Evolutionary conservation across 2,113 vertebrate genomes (phyloP), one percentile per base, ranked within the genome.

Genomic region (Shinisaurus crocodilurus): DNA sequence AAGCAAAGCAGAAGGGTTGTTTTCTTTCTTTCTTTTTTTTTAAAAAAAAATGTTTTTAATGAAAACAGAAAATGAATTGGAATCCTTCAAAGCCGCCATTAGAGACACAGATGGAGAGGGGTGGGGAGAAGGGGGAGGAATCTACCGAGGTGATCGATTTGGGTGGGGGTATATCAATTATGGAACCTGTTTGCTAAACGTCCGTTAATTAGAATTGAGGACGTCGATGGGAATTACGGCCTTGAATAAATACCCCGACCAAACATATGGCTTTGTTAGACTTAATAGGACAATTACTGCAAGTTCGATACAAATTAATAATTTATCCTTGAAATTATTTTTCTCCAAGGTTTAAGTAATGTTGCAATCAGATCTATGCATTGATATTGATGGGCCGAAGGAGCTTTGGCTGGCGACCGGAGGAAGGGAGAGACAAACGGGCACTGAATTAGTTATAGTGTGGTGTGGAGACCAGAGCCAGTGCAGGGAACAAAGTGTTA

Each of bases 251-350:
- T 90, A 90, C 82, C 87, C 82, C 74, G n/a, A 34, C 63, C 74
- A 69, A 90, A 85, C 74, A 69, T 90, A 90, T 90, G 89, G 89
- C 89, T 90, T 85, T 85, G 83, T 90, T 90, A 90, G 82, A 70
- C 89, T 90, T 90, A 90, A 90, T 85, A 90, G 89, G 89, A 90
- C 89, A 90, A 90, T 90, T 90, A 86, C 82, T 12, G 82, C 82
- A 69, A 37, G 89, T 77, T 90, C 89, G 65, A 90, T 90, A 90
- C 82, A 80, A 84, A 90, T 90, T 90, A 90, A 90, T 90, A 90
- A 90, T 90, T 90, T 90, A 90, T 90, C 83, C 89, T 80, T 90
- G 89, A 90, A 90, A 90, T 90, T 86, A 90, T 86, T 90, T 90
- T 90, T 86, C 89, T 90, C 89, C 89, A 85, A 90, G 89, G 89